Percentiles rank a stretch among this genome's conserved stretches.
These are phyloP conservation scores for Apteryx mantelli DNA, from an alignment of 2,113 vertebrate genomes.

Conservation along the genomic window DNA sequence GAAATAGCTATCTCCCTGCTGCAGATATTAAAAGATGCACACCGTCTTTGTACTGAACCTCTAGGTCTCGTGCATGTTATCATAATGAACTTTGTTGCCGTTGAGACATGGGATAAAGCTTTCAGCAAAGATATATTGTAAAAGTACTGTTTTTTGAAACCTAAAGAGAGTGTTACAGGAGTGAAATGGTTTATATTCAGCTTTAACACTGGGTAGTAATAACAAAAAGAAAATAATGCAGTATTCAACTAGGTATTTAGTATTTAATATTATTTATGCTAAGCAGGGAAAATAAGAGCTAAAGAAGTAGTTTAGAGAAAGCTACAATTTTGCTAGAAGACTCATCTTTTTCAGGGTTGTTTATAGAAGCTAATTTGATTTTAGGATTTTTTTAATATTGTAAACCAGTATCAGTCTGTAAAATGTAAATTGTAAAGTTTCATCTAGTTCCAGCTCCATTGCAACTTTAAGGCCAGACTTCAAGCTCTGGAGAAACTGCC, in stretches of 20 bases:
- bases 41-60: conserved; percentile 8
- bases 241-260: background rate
- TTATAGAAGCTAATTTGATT: background rate
- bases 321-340: background rate
- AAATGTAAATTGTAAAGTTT: background rate
- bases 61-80: conserved; percentile 25
- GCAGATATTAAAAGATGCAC: conserved; percentile 8
- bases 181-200: conserved; percentile 13
- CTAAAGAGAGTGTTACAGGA: background rate
- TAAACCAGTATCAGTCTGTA: background rate
- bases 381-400: background rate
- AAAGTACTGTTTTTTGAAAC: background rate
- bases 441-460: background rate
- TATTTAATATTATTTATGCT: background rate
- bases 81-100: conserved; percentile 31
- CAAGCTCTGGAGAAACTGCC: background rate
- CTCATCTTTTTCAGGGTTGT: background rate
- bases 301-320: background rate
- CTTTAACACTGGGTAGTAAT: background rate
- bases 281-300: background rate
- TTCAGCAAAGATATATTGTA: conserved; percentile 11
- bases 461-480: background rate
- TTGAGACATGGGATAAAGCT: conserved; percentile 7
- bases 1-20: conserved; percentile 29
- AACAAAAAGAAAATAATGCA: background rate